Conservation (phyloP, 2,113 vertebrate species). For the Gila orcuttii region DNA sequence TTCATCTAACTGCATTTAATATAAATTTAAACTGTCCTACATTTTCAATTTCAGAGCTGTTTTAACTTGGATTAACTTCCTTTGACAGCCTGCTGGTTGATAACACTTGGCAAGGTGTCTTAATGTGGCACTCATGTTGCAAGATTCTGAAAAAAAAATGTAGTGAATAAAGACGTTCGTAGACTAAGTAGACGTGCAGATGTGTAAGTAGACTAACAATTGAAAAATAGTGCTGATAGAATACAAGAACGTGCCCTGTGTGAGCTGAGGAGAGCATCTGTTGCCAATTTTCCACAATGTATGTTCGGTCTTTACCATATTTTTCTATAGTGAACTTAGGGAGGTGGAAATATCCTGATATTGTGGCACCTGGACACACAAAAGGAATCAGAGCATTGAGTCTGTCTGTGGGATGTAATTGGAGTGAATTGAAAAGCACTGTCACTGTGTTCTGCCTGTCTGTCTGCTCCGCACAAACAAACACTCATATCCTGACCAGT, state of each 20-base stretch:
- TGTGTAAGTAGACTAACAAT: not conserved
- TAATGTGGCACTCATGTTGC: not conserved
- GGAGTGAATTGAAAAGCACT: slow-evolving; percentile 25
- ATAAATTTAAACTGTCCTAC: not conserved
- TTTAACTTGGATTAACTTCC: not conserved
- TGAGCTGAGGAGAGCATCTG: not conserved
- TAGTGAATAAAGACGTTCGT: not conserved
- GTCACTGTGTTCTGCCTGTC: slow-evolving; percentile 12
- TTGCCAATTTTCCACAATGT: not conserved
- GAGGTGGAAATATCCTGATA: slow-evolving; percentile 8
- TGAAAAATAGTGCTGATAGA: not conserved
- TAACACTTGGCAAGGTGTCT: not conserved
- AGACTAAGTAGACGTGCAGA: not conserved
- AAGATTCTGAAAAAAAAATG: not conserved
- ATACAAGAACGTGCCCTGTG: not conserved
- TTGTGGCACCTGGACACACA: not conserved
- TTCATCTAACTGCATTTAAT: not conserved
- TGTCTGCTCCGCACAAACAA: slow-evolving; percentile 24
- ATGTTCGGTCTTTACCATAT: not conserved
- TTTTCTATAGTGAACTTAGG: not conserved
- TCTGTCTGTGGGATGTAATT: slow-evolving; percentile 29
- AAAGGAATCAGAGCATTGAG: not conserved
- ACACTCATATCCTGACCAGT: slow-evolving; percentile 17
- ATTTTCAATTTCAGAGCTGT: not conserved
- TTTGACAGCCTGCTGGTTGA: not conserved